Evolutionary conservation across 2,888 invertebrate species (phyloP).

Genomic region (Synanthedon myopaeformis): DNA sequence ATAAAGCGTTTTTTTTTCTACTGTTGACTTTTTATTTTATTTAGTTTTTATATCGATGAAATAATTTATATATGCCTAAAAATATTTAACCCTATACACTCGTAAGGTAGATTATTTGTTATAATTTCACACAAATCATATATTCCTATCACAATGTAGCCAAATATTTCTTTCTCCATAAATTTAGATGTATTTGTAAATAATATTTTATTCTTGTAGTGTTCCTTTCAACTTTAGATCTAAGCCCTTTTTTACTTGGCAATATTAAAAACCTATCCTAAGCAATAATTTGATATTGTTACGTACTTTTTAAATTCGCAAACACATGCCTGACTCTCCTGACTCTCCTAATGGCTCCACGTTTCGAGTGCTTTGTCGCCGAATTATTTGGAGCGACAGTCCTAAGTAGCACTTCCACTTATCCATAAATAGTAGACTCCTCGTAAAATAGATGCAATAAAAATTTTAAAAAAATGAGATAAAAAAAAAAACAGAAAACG

Average conservation of each 20-base stretch:
- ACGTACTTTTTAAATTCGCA: conserved; percentile 6
- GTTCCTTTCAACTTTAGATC: conserved; percentile 57
- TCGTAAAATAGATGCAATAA: conserved; percentile 25
- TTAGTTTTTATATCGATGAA: conserved; percentile 19
- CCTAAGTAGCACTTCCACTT: conserved; percentile 23
- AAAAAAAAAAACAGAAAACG: conserved; percentile 19
- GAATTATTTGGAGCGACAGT: conserved; percentile 27
- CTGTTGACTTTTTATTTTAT: conserved; percentile 36
- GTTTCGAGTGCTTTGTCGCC: not conserved
- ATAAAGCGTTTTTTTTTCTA: conserved; percentile 12
- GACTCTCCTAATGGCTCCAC: conserved; percentile 15
- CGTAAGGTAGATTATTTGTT: conserved; percentile 25
- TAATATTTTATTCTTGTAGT: conserved; percentile 63
- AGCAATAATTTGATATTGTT: too few species aligned
- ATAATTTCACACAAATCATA: conserved; percentile 36
- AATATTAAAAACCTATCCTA: conserved; percentile 47
- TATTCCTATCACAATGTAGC: conserved; percentile 65
- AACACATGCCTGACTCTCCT: conserved; percentile 24
- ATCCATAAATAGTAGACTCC: conserved; percentile 20
- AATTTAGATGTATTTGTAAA: conserved; percentile 54
- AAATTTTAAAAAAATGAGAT: not conserved
- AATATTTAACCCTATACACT: conserved; percentile 23
- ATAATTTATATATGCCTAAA: not conserved
- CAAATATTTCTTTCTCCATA: conserved; percentile 63
- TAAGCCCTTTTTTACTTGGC: conserved; percentile 62